Conservation (phyloP, 1,140 invertebrate genomes). For the Caenorhabditis tropicalis region DNA sequence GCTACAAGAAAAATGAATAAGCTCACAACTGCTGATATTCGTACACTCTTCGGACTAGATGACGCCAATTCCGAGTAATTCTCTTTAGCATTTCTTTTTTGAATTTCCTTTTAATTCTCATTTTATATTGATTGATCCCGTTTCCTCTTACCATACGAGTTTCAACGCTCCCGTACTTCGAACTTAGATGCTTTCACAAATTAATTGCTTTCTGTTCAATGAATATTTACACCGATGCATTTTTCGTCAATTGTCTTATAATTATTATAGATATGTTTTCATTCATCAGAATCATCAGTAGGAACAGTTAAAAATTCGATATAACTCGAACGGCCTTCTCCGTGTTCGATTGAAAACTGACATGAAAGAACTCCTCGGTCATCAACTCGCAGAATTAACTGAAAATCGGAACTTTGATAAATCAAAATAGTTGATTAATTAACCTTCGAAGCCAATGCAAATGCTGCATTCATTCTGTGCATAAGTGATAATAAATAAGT, state of each 20-base stretch:
- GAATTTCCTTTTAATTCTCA: too few relatives aligned
- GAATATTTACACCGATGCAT: too few relatives aligned
- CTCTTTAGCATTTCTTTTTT: too few relatives aligned
- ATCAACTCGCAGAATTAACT: conserved; percentile 5
- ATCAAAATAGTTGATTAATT: background rate
- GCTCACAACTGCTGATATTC: conserved; percentile 81
- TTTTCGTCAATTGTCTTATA: too few relatives aligned
- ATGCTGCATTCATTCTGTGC: conserved; percentile 1
- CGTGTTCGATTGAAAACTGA: conserved; percentile 25
- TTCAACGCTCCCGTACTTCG: too few relatives aligned
- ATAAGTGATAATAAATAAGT: background rate
- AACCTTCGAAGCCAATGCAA: background rate
- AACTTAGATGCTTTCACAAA: too few relatives aligned
- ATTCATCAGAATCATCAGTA: background rate
- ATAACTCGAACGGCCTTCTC: background rate
- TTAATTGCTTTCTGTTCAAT: too few relatives aligned
- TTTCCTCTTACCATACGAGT: too few relatives aligned
- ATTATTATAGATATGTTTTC: too few relatives aligned
- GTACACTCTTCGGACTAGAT: conserved; percentile 79
- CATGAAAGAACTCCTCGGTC: background rate
- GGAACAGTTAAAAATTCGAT: conserved; percentile 28
- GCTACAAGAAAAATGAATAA: conserved; percentile 78
- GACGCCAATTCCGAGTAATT: background rate
- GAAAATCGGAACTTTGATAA: background rate
- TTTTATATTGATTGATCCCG: too few relatives aligned